Percentiles rank a stretch among this genome's conserved stretches.
Evolutionary conservation across 2,888 invertebrate species (phyloP).

Genomic region (Heliconius erato): DNA sequence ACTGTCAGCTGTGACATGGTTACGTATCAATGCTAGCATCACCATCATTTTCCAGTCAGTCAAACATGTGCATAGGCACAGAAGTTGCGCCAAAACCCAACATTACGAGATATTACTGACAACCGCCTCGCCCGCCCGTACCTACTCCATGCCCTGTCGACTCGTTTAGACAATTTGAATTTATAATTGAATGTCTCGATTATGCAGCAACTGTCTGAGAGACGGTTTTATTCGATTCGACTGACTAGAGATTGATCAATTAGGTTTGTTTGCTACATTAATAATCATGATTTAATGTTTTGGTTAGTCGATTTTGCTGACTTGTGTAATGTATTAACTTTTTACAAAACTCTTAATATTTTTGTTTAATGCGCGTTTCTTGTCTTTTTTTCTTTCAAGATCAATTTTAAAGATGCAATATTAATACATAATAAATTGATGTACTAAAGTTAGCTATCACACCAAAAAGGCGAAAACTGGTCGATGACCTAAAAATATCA

Average conservation of each 20-base stretch:
- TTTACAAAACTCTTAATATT: not conserved
- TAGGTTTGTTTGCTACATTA: conserved; percentile 11
- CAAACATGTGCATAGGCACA: not conserved
- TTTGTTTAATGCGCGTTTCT: not conserved
- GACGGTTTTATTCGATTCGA: conserved; percentile 35
- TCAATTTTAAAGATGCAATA: not conserved
- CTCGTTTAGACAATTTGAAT: conserved; percentile 50
- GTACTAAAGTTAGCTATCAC: conserved; percentile 2
- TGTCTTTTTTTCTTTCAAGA: not conserved
- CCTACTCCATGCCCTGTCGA: conserved; percentile 12
- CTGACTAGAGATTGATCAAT: conserved; percentile 39
- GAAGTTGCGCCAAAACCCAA: conserved; percentile 19
- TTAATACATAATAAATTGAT: not conserved
- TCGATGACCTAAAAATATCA: conserved; percentile 41
- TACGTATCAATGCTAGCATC: conserved; percentile 11
- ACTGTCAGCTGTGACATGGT: conserved; percentile 25
- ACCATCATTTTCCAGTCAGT: conserved; percentile 34
- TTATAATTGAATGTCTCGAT: conserved; percentile 48
- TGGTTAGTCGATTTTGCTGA: not conserved
- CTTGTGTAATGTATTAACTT: not conserved
- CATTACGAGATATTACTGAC: conserved; percentile 39
- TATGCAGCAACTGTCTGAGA: conserved; percentile 43
- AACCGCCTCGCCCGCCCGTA: conserved; percentile 38
- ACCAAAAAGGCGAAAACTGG: conserved; percentile 34
- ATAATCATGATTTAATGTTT: conserved; percentile 7